Base-by-base conservation (phyloP, 2,888 invertebrate genomes). In the Ethmia dodecea region DNA sequence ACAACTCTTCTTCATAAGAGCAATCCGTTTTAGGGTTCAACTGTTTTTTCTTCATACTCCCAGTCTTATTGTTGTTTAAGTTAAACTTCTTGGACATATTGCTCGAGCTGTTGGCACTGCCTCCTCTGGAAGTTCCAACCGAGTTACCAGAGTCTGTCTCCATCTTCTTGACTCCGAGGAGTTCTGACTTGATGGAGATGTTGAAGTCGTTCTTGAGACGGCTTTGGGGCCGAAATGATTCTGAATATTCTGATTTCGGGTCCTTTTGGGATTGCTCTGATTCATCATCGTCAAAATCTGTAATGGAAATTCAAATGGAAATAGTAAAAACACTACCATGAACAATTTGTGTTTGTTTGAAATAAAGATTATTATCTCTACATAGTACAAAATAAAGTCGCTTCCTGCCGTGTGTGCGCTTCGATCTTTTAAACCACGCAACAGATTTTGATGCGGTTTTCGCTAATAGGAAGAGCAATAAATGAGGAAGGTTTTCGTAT, bases 1-100 rank as follows among this genome's bases (percentile, higher is more conserved):
- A 97, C 33, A 97, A 77, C 66, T 97, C 97, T 65, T 97, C 96
- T 72, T 96, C 96, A 64, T 90, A 88, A 56, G 74, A 75, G 31
- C 78, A 65, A 47, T 83, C 84, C 14, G 78, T 79, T 51, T 79
- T 79, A 24, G 69, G 73, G 55, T 84, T 75, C 16, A 76, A 49
- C 0, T 67, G 64, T 35, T 69, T 60, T 29, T 59, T 50, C 31
- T 53, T 71, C 1, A 49, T 44, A 18, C 42, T 51, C 3, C n/a
- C 3, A 6, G 16, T n/a, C 28, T 53, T 64, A 28, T 40, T 55
- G 1, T 55, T 55, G 36, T 52, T 63, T 4, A 83, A 47, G 37
- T 79, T 74, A 33, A 86, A 86, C 38, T 81, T 79, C 46, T 81
- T 84, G 0, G 84, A 84, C 76, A 83, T 73, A 41, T 81, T 78